Base-by-base conservation (phyloP, 2,888 invertebrate species). In the Yponomeuta cagnagella region DNA sequence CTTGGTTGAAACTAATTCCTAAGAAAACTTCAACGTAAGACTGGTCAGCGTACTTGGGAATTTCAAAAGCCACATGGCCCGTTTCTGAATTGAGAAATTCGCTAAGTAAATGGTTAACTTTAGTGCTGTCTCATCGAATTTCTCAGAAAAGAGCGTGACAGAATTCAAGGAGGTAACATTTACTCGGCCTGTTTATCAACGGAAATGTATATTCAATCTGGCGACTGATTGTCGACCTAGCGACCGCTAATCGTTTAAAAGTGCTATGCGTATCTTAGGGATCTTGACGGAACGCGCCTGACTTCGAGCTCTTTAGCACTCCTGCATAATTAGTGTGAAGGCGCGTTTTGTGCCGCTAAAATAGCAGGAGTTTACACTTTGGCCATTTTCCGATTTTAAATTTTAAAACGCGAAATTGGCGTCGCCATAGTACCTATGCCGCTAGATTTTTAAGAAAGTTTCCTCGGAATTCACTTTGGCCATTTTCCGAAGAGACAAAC, bases 381-480 rank as follows among this genome's bases (percentile, higher is more conserved):
- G 2, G 33, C 2, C 2, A 33, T 2, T 33, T 5, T 2, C 33
- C 3, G 5, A 4, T 33, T 43, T 43, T 43, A 8, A 43, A 5
- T 8, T 43, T 5, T 33, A 33, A 33, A 1, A 43, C 43, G 43
- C 9, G 8, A 4, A 1, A 43, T 6, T 43, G 8, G 43, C 43
- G 43, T 8, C 43, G 43, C 4, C 43, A 43, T 43, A 43, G 5
- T 43, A 43, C 43, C n/a, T 63, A 30, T 63, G 31, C 64, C 30
- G 30, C 23, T 23, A 23, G 30, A 10, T 68, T 69, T 23, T 23
- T 23, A 69, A 64, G 72, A 73, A 74, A 73, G 73, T 75, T 75
- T 74, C 72, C 76, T 73, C 15, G 68, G 70, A 70, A 72, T 75
- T 75, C 73, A 73, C 74, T 69, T 73, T 70, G 70, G 75, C 2